Conservation (phyloP, 2,888 invertebrate genomes). For the Protonemura montana region DNA sequence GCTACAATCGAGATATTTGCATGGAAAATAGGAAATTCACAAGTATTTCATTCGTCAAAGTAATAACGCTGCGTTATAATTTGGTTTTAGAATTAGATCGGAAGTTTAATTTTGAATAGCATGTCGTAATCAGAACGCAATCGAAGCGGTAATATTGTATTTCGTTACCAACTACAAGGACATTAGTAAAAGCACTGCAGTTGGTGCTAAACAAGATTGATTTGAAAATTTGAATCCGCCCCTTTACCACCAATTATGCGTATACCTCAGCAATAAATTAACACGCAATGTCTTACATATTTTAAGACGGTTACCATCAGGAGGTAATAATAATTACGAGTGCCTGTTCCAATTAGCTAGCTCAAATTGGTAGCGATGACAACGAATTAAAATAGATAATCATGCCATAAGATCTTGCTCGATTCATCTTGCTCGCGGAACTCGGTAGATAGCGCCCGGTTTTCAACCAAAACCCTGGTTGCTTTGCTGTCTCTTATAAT, state of each 20-base stretch:
- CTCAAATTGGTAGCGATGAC: conserved; percentile 5
- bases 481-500: not conserved
- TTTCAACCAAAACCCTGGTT: not conserved
- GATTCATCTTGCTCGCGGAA: not conserved
- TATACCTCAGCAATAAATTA: not conserved
- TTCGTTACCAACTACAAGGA: not conserved
- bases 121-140: not conserved
- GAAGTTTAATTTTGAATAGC: not conserved
- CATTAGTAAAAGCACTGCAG: not conserved
- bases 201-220: not conserved
- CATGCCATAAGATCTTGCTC: not conserved
- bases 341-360: not conserved
- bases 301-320: not conserved
- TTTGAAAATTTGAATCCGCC: not conserved
- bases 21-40: not conserved
- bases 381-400: conserved; percentile 12
- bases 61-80: not conserved
- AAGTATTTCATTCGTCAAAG: not conserved
- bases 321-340: not conserved
- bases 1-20: conserved; percentile 21
- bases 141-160: not conserved
- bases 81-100: not conserved
- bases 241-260: not conserved
- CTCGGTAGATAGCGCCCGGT: not conserved
- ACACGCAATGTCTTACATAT: not conserved